Conservation (phyloP, 2,113 vertebrate species). For the Pelmatolapia mariae region DNA sequence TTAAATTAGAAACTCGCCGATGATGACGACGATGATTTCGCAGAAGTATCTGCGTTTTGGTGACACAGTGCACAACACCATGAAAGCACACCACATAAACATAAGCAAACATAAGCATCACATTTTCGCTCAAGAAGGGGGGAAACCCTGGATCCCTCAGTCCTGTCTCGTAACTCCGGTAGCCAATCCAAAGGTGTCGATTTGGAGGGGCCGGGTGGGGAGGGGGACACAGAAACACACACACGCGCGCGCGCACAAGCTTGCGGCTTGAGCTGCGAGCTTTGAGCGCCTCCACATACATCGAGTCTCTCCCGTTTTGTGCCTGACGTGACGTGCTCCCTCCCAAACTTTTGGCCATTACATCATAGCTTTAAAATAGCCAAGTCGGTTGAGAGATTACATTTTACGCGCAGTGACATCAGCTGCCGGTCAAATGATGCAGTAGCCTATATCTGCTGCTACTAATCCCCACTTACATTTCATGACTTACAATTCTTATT, state of each 20-base stretch:
- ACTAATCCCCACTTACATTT: not conserved
- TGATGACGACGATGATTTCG: not conserved
- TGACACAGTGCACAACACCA: not conserved
- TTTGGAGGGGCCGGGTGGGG: not conserved
- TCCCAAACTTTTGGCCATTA: slow-evolving; percentile 68
- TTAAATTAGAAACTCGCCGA: not conserved
- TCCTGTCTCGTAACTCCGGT: slow-evolving; percentile 45
- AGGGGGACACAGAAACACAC: not conserved
- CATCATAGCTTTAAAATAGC: slow-evolving; percentile 75
- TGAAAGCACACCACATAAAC: not conserved
- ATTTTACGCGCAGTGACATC: slow-evolving; percentile 69
- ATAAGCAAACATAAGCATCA: not conserved
- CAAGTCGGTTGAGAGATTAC: slow-evolving; percentile 54
- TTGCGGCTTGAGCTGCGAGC: slow-evolving; percentile 27
- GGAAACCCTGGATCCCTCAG: slow-evolving; percentile 45
- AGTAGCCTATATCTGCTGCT: slow-evolving; percentile 17
- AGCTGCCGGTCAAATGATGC: slow-evolving; percentile 59
- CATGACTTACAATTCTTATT: not conserved
- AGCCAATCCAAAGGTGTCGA: slow-evolving; percentile 55
- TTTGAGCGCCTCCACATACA: slow-evolving; percentile 20
- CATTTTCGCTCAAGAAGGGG: slow-evolving; percentile 13
- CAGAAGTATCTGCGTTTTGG: not conserved
- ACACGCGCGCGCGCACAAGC: not conserved
- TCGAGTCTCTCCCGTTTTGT: slow-evolving; percentile 12
- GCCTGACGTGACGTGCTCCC: slow-evolving; percentile 58